Evolutionary conservation across 1,140 invertebrate genomes (phyloP), one percentile per base, ranked within the genome.

Genomic region (Brachionus paranguensis): DNA sequence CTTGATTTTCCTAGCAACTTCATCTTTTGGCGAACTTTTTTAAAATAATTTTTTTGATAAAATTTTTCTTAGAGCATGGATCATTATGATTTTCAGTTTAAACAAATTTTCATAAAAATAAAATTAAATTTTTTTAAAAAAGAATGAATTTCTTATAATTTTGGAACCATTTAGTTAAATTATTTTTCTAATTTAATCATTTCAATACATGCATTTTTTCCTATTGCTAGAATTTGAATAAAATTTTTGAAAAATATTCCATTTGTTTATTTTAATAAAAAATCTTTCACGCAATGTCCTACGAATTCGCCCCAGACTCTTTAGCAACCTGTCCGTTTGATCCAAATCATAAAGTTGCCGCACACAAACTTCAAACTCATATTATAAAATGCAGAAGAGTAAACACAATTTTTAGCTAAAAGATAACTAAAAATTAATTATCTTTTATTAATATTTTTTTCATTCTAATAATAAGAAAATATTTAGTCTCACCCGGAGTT

Each of bases 351-450:
- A 76, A 76, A 50, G 20, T 76, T 27, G 72, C 47, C 17, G 41
- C 20, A 27, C 45, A 50, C 29, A 76, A 76, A 76, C 43, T 76
- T 47, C 41, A 47, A 50, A 5, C 43, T 50, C 72, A 76, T 17
- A 50, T 76, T 5, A 50, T 76, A 24, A 76, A 76, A 76, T 76
- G 72, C 45, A 76, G 14, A 76, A 47, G 68, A 72, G 68, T 72
- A 45, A 12, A 24, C 2, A 3, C 1, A 17, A 20, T 55, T 17
- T 6, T 55, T n/a, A 55, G 17, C 2, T 17, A 17, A 24, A 55
- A 55, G 53, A 55, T 55, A 20, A 14, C 45, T 47, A 47, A 29
- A 24, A 29, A 68, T 29, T 14, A 3, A 20, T 20, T 64, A 10
- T 14, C 24, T 29, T 17, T n/a, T 41, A 24, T 43, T 72, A 6